A percentile compares a stretch with the other conserved stretches of the same genome.
Conservation (phyloP, 2,797 vertebrate genomes). For the Avahi laniger region DNA sequence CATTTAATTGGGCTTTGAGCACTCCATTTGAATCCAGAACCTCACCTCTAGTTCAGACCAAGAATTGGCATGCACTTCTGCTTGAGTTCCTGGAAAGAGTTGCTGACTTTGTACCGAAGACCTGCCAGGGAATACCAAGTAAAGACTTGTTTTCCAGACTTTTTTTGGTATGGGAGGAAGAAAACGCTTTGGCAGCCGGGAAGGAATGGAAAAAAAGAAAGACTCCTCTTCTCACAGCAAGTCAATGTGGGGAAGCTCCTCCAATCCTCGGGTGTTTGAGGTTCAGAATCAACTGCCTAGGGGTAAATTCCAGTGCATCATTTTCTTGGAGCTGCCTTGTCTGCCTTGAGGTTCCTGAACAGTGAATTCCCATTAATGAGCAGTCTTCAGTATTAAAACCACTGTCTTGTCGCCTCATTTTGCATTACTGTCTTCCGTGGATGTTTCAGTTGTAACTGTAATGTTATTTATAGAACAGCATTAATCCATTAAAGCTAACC, state of each 20-base stretch:
- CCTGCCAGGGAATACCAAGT: neutral
- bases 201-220: slow-evolving; percentile 46
- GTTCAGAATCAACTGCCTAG: slow-evolving; percentile 79
- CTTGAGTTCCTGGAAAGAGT: slow-evolving; percentile 42
- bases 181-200: slow-evolving; percentile 63
- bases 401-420: slow-evolving; percentile 86
- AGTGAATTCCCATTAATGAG: slow-evolving; percentile 80
- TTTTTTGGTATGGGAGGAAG: slow-evolving; percentile 52
- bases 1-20: slow-evolving; percentile 52
- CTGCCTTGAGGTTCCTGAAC: slow-evolving; percentile 72
- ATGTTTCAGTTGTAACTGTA: slow-evolving; percentile 91
- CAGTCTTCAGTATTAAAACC: slow-evolving; percentile 87
- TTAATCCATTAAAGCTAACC: slow-evolving; percentile 94
- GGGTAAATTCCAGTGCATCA: slow-evolving; percentile 55
- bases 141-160: neutral
- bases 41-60: slow-evolving; percentile 47
- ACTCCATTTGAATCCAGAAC: slow-evolving; percentile 48
- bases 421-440: slow-evolving; percentile 91
- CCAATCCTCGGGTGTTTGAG: slow-evolving; percentile 49
- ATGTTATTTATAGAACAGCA: slow-evolving; percentile 96
- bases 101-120: neutral
- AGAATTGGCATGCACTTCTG: slow-evolving; percentile 31
- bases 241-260: neutral
- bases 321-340: slow-evolving; percentile 63
- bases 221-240: slow-evolving; percentile 38